Percentiles rank a stretch among this genome's conserved stretches.
These are phyloP conservation scores for Callocephalon fimbriatum DNA, from an alignment of 2,113 vertebrate genomes.

Conservation along the genomic window DNA sequence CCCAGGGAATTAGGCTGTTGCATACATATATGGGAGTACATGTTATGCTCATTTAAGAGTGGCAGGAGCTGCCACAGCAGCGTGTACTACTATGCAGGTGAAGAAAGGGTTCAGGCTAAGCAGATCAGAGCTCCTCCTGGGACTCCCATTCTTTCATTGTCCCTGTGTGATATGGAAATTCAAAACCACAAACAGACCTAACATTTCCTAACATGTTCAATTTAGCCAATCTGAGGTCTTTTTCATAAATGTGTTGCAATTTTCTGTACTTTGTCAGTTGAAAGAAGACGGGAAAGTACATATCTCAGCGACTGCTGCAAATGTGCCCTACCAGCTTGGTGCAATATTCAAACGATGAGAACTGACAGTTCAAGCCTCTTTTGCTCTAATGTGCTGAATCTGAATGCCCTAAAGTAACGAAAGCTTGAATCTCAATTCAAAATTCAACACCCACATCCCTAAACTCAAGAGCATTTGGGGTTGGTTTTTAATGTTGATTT, in stretches of 20 bases:
- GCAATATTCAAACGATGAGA: conserved; percentile 24
- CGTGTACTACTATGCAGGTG: background rate
- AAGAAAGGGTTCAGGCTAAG: background rate
- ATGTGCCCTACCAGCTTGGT: background rate
- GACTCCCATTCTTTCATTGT: background rate
- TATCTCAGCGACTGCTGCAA: background rate
- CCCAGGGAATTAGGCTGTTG: background rate
- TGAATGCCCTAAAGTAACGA: conserved; percentile 42
- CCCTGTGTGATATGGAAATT: background rate
- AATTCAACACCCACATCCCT: conserved; percentile 36
- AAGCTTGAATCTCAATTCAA: background rate
- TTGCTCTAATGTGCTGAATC: conserved; percentile 43
- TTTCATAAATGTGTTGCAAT: background rate
- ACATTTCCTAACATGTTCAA: background rate
- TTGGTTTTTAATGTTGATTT: background rate
- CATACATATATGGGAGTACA: background rate
- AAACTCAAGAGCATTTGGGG: conserved; percentile 7
- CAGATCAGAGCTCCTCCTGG: background rate
- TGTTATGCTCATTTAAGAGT: background rate
- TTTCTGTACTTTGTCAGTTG: background rate
- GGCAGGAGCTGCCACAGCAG: background rate
- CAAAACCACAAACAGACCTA: background rate
- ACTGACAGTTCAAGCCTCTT: conserved; percentile 50
- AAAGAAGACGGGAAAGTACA: background rate
- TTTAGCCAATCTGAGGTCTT: background rate